phyloP scores from a whole-genome alignment of 2,113 vertebrate species.

The Propithecus coquereli region DNA sequence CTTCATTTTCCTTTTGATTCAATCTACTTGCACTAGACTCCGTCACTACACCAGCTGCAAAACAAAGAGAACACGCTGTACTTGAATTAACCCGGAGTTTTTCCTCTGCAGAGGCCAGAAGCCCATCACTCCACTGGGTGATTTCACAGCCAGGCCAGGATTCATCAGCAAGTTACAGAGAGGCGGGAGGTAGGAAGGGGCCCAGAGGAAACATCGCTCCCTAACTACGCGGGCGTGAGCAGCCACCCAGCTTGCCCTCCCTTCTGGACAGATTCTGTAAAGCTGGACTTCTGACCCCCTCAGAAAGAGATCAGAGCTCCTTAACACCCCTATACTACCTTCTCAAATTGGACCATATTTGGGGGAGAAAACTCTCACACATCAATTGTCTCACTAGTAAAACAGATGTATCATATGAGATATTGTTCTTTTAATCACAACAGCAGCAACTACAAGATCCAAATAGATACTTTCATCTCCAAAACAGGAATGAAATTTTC shows the following conservation, averaged over 20 bases:
- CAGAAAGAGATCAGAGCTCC: background rate
- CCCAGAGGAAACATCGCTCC: background rate
- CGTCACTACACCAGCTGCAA: conserved; percentile 74
- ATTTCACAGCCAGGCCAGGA: conserved; percentile 35
- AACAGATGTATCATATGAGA: background rate
- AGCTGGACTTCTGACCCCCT: background rate
- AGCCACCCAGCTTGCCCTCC: background rate
- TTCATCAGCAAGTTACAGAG: background rate
- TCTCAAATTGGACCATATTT: background rate
- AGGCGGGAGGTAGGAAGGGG: accelerated
- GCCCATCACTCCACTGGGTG: background rate
- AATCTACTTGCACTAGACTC: conserved; percentile 54
- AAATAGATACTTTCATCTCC: background rate
- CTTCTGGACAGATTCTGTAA: background rate
- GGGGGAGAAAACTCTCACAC: background rate
- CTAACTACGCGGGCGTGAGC: background rate
- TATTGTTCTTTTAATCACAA: background rate
- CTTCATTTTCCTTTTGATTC: conserved; percentile 65
- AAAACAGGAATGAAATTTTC: background rate
- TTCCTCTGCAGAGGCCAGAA: conserved; percentile 37
- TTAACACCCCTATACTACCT: background rate
- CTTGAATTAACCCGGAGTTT: background rate
- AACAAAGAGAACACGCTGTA: conserved; percentile 61
- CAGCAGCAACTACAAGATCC: background rate
- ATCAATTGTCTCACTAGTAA: background rate